phyloP scores from a whole-genome alignment of 2,888 invertebrate genomes.

The Limenitis arthemis region DNA sequence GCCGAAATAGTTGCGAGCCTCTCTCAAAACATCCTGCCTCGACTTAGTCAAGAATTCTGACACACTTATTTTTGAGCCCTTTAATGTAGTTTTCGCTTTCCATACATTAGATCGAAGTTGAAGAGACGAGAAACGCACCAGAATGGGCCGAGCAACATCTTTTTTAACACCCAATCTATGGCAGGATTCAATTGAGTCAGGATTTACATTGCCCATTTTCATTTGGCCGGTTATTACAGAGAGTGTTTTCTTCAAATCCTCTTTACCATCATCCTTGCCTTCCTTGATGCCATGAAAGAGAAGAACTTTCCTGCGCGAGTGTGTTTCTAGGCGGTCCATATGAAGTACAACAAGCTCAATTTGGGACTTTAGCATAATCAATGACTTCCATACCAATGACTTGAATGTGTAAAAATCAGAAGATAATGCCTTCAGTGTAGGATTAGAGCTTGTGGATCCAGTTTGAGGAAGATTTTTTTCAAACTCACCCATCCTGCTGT shows the following conservation, averaged over 20 bases:
- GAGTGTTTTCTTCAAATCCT: too few species aligned
- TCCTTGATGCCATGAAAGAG: too few species aligned
- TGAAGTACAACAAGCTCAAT: too few species aligned
- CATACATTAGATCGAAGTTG: neutral
- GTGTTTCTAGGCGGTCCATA: too few species aligned
- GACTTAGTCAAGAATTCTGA: conserved; percentile 9
- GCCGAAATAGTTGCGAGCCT: neutral
- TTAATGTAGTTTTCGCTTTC: neutral
- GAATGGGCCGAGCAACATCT: neutral
- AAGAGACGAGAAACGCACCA: neutral
- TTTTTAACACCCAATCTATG: neutral
- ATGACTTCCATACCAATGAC: too few species aligned
- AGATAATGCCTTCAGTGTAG: neutral
- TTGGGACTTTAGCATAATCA: too few species aligned
- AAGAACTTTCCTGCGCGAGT: too few species aligned
- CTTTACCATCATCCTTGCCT: too few species aligned
- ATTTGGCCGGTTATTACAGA: too few species aligned
- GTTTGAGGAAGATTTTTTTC: neutral
- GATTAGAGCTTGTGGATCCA: neutral
- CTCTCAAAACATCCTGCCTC: neutral
- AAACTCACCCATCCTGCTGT: neutral
- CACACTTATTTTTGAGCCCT: neutral
- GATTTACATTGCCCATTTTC: too few species aligned
- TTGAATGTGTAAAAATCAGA: too few species aligned
- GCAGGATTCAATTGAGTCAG: too few species aligned